Evolutionary conservation across 2,113 vertebrate species (phyloP), one percentile per base, ranked within the genome.

Genomic region (Ancistrus triradiatus): DNA sequence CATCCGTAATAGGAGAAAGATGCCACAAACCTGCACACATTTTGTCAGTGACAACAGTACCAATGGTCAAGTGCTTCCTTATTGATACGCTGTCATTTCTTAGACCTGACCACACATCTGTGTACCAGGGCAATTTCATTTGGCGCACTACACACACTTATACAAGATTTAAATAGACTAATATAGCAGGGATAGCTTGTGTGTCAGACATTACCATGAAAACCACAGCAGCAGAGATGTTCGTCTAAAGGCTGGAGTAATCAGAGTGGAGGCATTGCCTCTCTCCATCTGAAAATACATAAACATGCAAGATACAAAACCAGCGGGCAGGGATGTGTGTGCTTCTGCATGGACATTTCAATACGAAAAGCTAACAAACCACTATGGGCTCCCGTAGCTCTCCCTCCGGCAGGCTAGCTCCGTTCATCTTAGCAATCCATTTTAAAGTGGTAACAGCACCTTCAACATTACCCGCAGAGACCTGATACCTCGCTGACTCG

Each of bases 191-290:
- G 7, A n/a, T n/a, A n/a, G n/a, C n/a, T n/a, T 31, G 27, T 31
- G 27, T 31, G 27, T 31, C 27, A 31, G 27, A 22, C 35, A 1
- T 88, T 90, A 98, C 96, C 96, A 98, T 78, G 95, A 88, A 68
- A 90, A 88, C 94, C 94, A 97, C 77, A 95, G 88, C 72, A 98
- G 90, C 6, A 97, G 58, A 0, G 92, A 89, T 1, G 95, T 98
- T 76, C 89, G 86, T 60, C 87, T 81, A 62, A 90, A 93, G 1
- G 85, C 78, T 0, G 85, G 59, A 59, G 85, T 85, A 15, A 98
- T 1, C 2, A 98, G 83, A 60, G 91, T 84, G 65, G 80, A 78
- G 78, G 93, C 91, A 66, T 77, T 90, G 75, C 95, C 95, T 74
- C 90, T 75, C 47, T 84, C 81, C 13, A 74, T 80, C 96, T 98